A percentile compares a stretch with the other conserved stretches of the same genome.
phyloP scores from a whole-genome alignment of 2,113 vertebrate species.

The Salvelinus sp. region DNA sequence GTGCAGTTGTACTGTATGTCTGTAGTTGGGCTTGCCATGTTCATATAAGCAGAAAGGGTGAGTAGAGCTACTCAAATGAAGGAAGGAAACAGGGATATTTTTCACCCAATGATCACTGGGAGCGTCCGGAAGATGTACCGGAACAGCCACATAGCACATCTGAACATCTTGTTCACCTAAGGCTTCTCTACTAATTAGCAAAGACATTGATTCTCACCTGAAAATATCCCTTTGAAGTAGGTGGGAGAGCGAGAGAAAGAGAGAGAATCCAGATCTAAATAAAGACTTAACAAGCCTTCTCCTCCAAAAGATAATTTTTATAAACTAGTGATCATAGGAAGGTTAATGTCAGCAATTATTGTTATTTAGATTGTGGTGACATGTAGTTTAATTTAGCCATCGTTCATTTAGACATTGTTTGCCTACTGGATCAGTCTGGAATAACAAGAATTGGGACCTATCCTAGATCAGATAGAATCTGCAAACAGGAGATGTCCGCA shows the following conservation, averaged over 20 bases:
- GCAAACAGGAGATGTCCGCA: not conserved
- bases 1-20: no score
- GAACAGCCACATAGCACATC: not conserved
- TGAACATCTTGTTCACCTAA: not conserved
- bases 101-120: not conserved
- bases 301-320: not conserved
- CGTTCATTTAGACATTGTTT: not conserved
- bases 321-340: not conserved
- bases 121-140: not conserved
- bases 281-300: not conserved
- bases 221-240: not conserved
- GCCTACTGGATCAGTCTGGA: not conserved
- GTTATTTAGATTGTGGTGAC: not conserved
- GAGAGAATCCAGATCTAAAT: not conserved
- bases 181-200: constrained; percentile 8
- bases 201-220: constrained; percentile 11
- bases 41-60: no score
- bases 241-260: not conserved
- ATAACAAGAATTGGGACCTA: no score
- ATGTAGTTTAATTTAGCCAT: not conserved
- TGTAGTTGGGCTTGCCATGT: no score
- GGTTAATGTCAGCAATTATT: not conserved
- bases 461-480: not conserved
- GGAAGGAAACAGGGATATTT: not conserved
- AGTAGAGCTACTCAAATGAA: not conserved